Evolutionary conservation across 2,113 vertebrate species (phyloP).

Genomic region (Pseudorhombus dupliciocellatus): DNA sequence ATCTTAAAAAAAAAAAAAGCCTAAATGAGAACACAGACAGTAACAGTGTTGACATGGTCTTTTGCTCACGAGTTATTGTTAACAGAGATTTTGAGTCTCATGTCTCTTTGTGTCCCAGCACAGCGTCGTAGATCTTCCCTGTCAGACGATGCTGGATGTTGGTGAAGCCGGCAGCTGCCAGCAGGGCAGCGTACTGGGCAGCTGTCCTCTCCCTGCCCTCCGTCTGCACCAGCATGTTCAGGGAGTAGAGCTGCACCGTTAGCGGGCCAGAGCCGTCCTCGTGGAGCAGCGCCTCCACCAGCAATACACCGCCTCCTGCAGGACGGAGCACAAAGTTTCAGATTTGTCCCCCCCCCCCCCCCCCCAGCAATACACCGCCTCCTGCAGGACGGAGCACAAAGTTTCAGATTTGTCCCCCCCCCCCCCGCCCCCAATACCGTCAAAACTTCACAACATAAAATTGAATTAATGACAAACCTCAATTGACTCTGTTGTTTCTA

Average conservation of each 20-base stretch:
- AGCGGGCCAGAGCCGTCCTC: conserved; percentile 84
- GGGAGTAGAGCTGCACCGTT: conserved; percentile 83
- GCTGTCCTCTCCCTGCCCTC: conserved; percentile 86
- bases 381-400: conserved; percentile 66
- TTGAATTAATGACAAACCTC: too few relatives aligned
- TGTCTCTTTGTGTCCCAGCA: conserved; percentile 82
- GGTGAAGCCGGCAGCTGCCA: conserved; percentile 82
- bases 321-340: not conserved
- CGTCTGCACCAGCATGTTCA: conserved; percentile 92
- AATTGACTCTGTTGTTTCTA: too few relatives aligned
- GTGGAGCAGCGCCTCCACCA: conserved; percentile 84
- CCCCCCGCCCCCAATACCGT: conserved; percentile 86
- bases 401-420: not conserved
- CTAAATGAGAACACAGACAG: not conserved
- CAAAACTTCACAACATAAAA: too few relatives aligned
- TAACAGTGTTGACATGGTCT: not conserved
- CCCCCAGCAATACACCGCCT: conserved; percentile 84
- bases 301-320: conserved; percentile 83
- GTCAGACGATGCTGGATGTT: conserved; percentile 74
- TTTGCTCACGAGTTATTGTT: not conserved
- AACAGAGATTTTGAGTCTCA: not conserved
- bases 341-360: too few relatives aligned
- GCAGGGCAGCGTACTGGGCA: conserved; percentile 80
- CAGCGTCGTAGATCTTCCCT: conserved; percentile 83
- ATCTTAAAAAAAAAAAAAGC: not conserved